Evolutionary conservation across 1,140 invertebrate species (phyloP).

Genomic region (Drosophila grimshawi): DNA sequence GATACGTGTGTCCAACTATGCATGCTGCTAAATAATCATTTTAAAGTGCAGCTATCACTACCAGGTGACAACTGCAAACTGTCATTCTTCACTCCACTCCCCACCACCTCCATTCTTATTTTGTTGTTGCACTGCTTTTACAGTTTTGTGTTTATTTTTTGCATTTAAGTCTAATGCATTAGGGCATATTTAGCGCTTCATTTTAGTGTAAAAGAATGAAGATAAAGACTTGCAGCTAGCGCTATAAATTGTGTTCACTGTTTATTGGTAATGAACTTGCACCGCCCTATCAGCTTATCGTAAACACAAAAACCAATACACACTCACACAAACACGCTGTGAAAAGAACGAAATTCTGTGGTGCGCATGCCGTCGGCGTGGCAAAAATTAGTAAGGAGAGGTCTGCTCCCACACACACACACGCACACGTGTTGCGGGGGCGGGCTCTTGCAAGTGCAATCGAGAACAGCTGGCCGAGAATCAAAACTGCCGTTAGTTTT

Average conservation of each 20-base stretch:
- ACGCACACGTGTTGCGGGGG: constrained; percentile 18
- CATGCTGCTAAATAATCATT: constrained; percentile 15
- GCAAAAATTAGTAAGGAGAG: constrained; percentile 5
- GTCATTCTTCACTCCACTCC: too few species aligned
- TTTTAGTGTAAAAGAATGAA: background rate
- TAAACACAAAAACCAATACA: background rate
- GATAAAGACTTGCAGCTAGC: background rate
- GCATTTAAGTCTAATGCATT: background rate
- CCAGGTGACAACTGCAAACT: background rate
- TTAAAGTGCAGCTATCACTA: constrained; percentile 12
- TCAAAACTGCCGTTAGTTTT: constrained; percentile 28
- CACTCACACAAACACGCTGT: background rate
- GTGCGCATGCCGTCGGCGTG: constrained; percentile 14
- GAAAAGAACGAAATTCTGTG: constrained; percentile 1
- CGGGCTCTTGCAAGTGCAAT: constrained; percentile 23
- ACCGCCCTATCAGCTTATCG: constrained; percentile 10
- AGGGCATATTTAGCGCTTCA: background rate
- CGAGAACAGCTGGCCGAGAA: constrained; percentile 41
- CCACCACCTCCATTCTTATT: too few species aligned
- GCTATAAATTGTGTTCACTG: background rate
- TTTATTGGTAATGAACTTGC: constrained; percentile 29
- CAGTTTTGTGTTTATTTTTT: background rate
- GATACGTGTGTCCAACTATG: constrained; percentile 2
- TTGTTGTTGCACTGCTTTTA: too few species aligned
- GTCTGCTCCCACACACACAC: background rate